Percentiles rank a stretch among this genome's conserved stretches.
phyloP scores from a whole-genome alignment of 2,797 vertebrate species.

The Fistularia commersonii region DNA sequence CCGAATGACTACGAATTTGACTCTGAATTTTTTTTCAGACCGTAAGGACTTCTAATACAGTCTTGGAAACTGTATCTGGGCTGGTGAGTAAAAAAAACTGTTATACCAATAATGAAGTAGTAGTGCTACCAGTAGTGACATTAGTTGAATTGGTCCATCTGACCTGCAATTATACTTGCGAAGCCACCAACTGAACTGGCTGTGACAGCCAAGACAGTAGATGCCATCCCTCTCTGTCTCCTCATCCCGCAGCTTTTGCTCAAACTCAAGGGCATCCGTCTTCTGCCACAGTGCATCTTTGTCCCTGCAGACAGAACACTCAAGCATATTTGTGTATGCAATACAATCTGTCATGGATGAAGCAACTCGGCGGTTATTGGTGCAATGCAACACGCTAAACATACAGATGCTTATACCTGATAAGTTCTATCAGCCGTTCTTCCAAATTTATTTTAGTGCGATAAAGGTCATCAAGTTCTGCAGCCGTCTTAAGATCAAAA shows the following conservation, averaged over 20 bases:
- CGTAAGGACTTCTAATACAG: too few species aligned
- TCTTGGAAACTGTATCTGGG: too few species aligned
- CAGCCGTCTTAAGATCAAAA: conserved; percentile 79
- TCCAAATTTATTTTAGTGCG: conserved; percentile 92
- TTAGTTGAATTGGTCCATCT: conserved; percentile 2
- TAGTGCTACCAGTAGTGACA: background rate
- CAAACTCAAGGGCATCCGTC: conserved; percentile 88
- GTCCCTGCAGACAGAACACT: conserved; percentile 75
- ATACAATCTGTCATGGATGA: background rate
- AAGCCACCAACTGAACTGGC: conserved; percentile 90
- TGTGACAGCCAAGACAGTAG: conserved; percentile 84
- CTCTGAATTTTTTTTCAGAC: too few species aligned
- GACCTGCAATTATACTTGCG: conserved; percentile 92
- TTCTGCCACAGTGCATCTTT: conserved; percentile 93
- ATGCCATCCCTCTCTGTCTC: conserved; percentile 83
- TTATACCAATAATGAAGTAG: background rate
- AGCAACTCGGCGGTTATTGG: too few species aligned
- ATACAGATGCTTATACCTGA: conserved; percentile 65
- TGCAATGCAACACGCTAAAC: too few species aligned
- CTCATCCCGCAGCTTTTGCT: conserved; percentile 85
- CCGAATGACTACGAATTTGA: too few species aligned
- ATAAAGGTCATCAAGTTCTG: conserved; percentile 90
- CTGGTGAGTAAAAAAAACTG: background rate
- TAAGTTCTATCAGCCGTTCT: conserved; percentile 91
- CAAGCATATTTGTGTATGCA: background rate